phyloP scores from a whole-genome alignment of 2,113 vertebrate species.

The Ameiurus melas region DNA sequence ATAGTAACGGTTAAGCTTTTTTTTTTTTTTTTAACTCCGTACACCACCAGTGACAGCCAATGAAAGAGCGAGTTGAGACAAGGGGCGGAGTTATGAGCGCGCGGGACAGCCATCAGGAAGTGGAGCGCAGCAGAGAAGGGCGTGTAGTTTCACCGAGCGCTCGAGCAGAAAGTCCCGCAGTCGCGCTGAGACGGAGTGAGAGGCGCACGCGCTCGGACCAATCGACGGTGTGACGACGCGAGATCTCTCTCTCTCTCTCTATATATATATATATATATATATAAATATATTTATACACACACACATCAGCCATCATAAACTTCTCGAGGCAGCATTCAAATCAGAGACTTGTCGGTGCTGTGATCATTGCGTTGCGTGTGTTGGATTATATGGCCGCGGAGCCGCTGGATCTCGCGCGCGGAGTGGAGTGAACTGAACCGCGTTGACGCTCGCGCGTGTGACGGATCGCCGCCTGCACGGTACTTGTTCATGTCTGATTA shows the following conservation, averaged over 20 bases:
- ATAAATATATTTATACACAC: not conserved
- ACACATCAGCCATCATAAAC: not conserved
- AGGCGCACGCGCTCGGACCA: not conserved
- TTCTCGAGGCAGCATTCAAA: not conserved
- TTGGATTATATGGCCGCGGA: conserved; percentile 42
- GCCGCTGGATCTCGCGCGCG: conserved; percentile 29
- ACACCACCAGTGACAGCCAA: not conserved
- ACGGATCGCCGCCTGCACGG: conserved; percentile 40
- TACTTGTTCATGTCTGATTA: conserved; percentile 42
- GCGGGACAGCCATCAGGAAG: conserved; percentile 54
- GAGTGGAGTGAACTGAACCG: not conserved
- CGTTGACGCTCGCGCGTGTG: conserved; percentile 45
- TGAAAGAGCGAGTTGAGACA: not conserved
- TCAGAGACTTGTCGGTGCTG: not conserved
- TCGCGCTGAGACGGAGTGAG: conserved; percentile 44
- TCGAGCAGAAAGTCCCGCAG: conserved; percentile 55
- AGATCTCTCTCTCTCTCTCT: too few relatives aligned
- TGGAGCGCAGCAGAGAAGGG: conserved; percentile 26
- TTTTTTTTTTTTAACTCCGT: not conserved
- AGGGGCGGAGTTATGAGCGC: not conserved
- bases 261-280: not conserved
- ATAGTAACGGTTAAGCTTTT: not conserved
- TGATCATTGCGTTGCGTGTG: not conserved
- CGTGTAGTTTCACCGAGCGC: conserved; percentile 56
- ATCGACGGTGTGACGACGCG: not conserved